Evolutionary conservation across 2,797 vertebrate species (phyloP).

Genomic region (Sardinella longiceps): DNA sequence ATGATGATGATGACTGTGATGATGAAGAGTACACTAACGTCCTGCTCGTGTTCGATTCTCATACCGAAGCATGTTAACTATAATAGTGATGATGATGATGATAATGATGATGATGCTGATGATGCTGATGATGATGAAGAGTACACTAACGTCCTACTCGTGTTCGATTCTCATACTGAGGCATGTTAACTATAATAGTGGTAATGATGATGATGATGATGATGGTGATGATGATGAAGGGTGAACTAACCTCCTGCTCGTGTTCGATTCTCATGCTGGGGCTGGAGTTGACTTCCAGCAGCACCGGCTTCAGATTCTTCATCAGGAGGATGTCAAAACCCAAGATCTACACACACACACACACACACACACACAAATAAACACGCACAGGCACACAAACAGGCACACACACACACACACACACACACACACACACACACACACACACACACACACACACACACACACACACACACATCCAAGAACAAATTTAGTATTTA

Average conservation of each 20-base stretch:
- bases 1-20: not conserved
- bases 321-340: conserved; percentile 98
- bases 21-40: conserved; percentile 73
- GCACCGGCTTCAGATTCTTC: conserved; percentile 93
- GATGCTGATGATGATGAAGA: too few relatives aligned
- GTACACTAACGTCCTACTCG: too few relatives aligned
- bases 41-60: conserved; percentile 95
- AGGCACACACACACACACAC: not conserved
- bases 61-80: conserved; percentile 89
- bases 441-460: conserved; percentile 33
- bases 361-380: not conserved
- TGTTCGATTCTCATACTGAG: too few relatives aligned
- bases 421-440: conserved; percentile 33
- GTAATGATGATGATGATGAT: not conserved
- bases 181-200: too few relatives aligned
- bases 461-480: conserved; percentile 20
- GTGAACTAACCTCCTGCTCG: conserved; percentile 85
- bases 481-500: too few relatives aligned
- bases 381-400: conserved; percentile 42
- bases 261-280: conserved; percentile 99
- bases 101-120: too few relatives aligned
- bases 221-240: not conserved
- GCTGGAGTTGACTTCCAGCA: conserved; percentile 96
- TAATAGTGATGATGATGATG: too few relatives aligned
- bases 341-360: conserved; percentile 81